Evolutionary conservation across 2,888 invertebrate species (phyloP), one percentile per base, ranked within the genome.

Genomic region (Venusia cambrica): DNA sequence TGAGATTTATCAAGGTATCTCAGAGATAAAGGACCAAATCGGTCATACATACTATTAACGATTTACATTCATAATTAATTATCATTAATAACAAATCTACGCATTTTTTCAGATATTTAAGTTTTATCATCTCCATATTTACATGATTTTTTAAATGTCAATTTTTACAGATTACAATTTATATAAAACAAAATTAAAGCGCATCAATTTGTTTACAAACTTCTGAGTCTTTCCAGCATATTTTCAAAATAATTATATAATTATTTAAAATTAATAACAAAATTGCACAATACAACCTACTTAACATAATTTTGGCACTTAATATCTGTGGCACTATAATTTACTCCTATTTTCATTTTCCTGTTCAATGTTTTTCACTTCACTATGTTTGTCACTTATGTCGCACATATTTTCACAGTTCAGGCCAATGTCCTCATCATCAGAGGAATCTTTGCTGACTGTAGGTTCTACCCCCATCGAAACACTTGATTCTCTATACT

Each of bases 231-330:
- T 65, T 80, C 74, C 76, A 74, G 66, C 65, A 68, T 68, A 62
- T 74, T 27, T 30, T 12, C 9, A 77, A 64, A 77, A 66, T 67
- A 78, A 64, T 74, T 75, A 78, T 68, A 78, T 62, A n/a, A n/a
- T n/a, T n/a, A 71, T 76, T 80, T 42, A 48, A 77, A 73, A 75
- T 69, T 73, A 78, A 73, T 60, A 79, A 77, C 68, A 77, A 75
- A 83, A 85, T 84, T 87, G 87, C 87, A 87, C 87, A 78, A 74
- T 75, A n/a, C n/a, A 73, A 81, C 71, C 79, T 85, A 85, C 81
- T 80, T 85, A 87, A 64, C 61, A 74, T 87, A 87, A 81, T 87
- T 89, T 90, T 90, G 90, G 89, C 90, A 90, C 90, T 90, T 89
- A 84, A 88, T 89, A 85, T 90, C 89, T 73, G 89, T 89, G 84